Evolutionary conservation across 2,888 invertebrate genomes (phyloP).

Genomic region (Leucoptera coffeella): DNA sequence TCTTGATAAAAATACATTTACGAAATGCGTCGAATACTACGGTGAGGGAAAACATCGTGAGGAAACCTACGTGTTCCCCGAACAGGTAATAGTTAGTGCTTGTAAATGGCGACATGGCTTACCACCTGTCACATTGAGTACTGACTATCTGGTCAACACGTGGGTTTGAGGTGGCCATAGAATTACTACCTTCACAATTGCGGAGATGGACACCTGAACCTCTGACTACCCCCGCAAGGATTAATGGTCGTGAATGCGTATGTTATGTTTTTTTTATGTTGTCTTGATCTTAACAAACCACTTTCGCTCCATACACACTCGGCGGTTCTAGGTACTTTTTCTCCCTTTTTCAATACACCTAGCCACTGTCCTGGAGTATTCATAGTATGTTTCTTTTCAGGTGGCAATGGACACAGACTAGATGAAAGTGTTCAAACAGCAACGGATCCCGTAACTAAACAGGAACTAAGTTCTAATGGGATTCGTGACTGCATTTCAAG

Average conservation of each 20-base stretch:
- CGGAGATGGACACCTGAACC: not conserved
- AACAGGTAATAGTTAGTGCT: not conserved
- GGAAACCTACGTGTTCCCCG: not conserved
- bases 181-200: too few species aligned
- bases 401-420: slow-evolving; percentile 49
- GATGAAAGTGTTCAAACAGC: slow-evolving; percentile 15
- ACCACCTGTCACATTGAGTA: not conserved
- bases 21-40: too few species aligned
- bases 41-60: not conserved
- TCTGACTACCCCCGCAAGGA: not conserved
- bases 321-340: too few species aligned
- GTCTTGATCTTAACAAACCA: too few species aligned
- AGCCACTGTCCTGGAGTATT: too few species aligned
- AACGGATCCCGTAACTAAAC: too few species aligned
- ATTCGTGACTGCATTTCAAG: slow-evolving; percentile 2
- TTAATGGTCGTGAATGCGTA: slow-evolving; percentile 1
- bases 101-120: not conserved
- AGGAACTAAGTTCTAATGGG: too few species aligned
- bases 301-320: too few species aligned
- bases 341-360: too few species aligned
- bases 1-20: too few species aligned
- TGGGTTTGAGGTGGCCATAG: too few species aligned
- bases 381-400: too few species aligned
- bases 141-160: not conserved
- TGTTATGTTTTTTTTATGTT: slow-evolving; percentile 3